These are phyloP conservation scores for Danio albolineatus DNA, from an alignment of 2,797 vertebrate species.

Conservation along the genomic window DNA sequence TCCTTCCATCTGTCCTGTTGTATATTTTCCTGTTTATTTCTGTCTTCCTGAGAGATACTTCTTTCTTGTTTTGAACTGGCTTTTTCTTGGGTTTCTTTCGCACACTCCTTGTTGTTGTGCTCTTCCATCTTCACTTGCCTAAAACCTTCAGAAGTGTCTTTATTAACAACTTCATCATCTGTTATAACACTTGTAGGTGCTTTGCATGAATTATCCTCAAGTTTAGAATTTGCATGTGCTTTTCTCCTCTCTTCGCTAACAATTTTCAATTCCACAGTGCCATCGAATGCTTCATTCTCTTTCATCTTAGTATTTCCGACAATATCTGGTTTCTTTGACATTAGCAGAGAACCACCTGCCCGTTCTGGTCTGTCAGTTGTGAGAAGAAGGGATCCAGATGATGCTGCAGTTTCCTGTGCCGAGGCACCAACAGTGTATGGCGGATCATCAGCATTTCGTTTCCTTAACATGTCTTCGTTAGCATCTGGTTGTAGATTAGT, in stretches of 20 bases:
- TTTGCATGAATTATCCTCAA: background rate
- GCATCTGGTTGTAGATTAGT: slow-evolving; percentile 8
- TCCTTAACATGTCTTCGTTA: background rate
- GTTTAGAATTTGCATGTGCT: slow-evolving; percentile 15
- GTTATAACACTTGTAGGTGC: slow-evolving; percentile 2
- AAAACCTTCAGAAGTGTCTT: slow-evolving; percentile 29
- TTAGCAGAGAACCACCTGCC: background rate
- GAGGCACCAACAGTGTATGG: background rate
- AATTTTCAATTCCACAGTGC: background rate
- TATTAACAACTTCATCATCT: background rate
- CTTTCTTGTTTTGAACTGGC: slow-evolving; percentile 3
- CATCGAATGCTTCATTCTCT: slow-evolving; percentile 1
- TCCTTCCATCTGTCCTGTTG: background rate
- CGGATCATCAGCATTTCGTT: slow-evolving; percentile 20
- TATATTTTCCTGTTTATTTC: background rate
- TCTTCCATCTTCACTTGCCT: background rate
- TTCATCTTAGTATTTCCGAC: slow-evolving; percentile 34
- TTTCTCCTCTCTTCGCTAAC: background rate
- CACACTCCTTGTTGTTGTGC: slow-evolving; percentile 1
- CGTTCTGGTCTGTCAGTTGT: slow-evolving; percentile 13
- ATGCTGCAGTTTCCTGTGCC: slow-evolving; percentile 1
- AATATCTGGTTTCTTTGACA: slow-evolving; percentile 23
- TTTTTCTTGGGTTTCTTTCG: slow-evolving; percentile 19
- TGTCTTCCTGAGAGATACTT: background rate
- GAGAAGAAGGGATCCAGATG: slow-evolving; percentile 15